Base-by-base conservation (phyloP, 2,113 vertebrate genomes). In the Athene cunicularia region DNA sequence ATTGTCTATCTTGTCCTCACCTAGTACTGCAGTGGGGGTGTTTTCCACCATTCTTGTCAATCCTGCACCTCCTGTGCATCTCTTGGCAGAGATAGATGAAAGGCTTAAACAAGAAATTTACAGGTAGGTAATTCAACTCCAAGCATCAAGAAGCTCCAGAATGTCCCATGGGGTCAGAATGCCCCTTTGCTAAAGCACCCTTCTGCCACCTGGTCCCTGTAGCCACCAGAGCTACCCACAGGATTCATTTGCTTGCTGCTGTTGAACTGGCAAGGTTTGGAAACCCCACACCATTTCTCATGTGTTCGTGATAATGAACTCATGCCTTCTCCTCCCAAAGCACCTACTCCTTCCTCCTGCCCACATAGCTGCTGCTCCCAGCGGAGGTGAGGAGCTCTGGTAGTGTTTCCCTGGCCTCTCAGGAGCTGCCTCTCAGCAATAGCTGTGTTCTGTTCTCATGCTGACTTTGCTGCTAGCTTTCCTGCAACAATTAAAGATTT, bases 341-440 rank as follows among this genome's bases (percentile, higher is more conserved):
- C 8, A 24, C 62, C 35, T 47, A 47, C 73, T 47, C 27, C 52
- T 30, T 15, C 52, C 30, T 52, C 43, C 68, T 52, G 41, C 41
- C 52, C 2, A 1, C 37, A 1, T 14, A 22, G 66, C 49, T 28
- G 75, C 52, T 43, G 70, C 62, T 30, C 10, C 7, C 14, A 24
- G 43, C 10, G 5, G 43, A 32, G 41, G 8, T 15, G 23, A 47
- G 39, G 49, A 10, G 59, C 39, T 17, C 47, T 24, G 7, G 39
- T 15, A 18, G 49, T 1, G 9, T 64, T 73, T 1, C 59, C 43
- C 43, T 13, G 3, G 33, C 19, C 37, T 27, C 26, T 7, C 12
- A 1, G 16, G 23, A 58, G 43, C 50, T 43, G n/a, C n/a, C n/a
- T 20, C 26, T 9, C 1, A 0, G 43, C 10, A 2, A 22, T 14